phyloP scores from a whole-genome alignment of 1,140 invertebrate species.

The Streblospio benedicti region DNA sequence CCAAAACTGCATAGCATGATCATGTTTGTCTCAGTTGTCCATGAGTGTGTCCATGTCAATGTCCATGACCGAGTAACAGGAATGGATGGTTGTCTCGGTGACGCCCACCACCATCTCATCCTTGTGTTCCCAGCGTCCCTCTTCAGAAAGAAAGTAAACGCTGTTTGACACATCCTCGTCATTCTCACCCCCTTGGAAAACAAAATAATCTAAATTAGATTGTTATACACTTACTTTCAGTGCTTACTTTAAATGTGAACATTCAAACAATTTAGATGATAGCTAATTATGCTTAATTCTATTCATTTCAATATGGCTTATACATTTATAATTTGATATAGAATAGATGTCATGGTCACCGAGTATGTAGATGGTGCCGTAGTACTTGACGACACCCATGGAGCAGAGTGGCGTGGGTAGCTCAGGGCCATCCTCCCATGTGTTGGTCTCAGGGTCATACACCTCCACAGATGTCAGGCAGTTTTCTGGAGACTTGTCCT shows the following conservation, averaged over 20 bases:
- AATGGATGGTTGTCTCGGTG: conserved; percentile 9
- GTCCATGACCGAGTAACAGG: not conserved
- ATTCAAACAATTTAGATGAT: not conserved
- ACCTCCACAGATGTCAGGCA: conserved; percentile 9
- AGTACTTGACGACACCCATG: conserved; percentile 12
- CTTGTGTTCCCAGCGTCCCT: not conserved
- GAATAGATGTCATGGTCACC: too few species aligned
- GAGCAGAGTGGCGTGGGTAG: conserved; percentile 9
- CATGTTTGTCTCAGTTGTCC: too few species aligned
- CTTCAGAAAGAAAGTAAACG: conserved; percentile 1
- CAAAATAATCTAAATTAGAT: not conserved
- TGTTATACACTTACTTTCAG: too few species aligned
- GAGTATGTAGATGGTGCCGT: conserved; percentile 9
- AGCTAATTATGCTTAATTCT: too few species aligned
- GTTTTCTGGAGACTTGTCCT: conserved; percentile 7
- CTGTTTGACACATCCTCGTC: conserved; percentile 9
- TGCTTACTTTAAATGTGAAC: too few species aligned
- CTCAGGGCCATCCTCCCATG: not conserved
- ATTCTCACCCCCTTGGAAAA: conserved; percentile 4
- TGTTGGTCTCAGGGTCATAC: conserved; percentile 10
- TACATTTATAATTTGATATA: too few species aligned
- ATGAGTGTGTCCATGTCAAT: not conserved
- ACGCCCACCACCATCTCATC: conserved; percentile 8
- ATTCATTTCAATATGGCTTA: too few species aligned
- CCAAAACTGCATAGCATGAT: too few species aligned